A percentile compares a stretch with the other conserved stretches of the same genome.
Conservation (phyloP, 2,797 vertebrate species). For the Clamator glandarius region DNA sequence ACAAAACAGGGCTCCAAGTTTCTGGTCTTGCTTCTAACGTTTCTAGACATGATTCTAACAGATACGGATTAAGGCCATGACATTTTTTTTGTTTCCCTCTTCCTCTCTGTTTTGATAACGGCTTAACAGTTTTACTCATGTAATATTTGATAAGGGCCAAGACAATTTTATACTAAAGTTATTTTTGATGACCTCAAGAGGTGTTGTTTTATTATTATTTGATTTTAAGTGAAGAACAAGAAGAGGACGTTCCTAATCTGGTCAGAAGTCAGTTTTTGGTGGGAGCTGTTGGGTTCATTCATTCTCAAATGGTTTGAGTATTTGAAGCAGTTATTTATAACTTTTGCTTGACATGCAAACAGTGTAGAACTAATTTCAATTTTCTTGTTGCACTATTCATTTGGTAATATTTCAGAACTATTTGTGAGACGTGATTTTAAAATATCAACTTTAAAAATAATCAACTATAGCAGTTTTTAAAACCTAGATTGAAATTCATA, state of each 20-base stretch:
- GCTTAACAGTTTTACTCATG: slow-evolving; percentile 77
- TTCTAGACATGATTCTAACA: slow-evolving; percentile 69
- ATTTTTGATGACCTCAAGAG: slow-evolving; percentile 83
- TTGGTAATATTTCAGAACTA: slow-evolving; percentile 68
- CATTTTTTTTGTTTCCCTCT: slow-evolving; percentile 50
- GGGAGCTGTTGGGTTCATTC: slow-evolving; percentile 68
- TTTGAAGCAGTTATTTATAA: slow-evolving; percentile 63
- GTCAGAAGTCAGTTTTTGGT: slow-evolving; percentile 55
- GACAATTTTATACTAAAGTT: slow-evolving; percentile 83
- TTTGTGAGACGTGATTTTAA: slow-evolving; percentile 65
- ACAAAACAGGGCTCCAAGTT: slow-evolving; percentile 70
- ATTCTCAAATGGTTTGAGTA: slow-evolving; percentile 59
- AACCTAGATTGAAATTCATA: slow-evolving; percentile 75
- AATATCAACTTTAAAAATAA: slow-evolving; percentile 70
- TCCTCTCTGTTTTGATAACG: slow-evolving; percentile 73
- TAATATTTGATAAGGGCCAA: slow-evolving; percentile 80
- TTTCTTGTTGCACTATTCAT: slow-evolving; percentile 73
- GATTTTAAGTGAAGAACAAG: slow-evolving; percentile 68
- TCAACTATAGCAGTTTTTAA: slow-evolving; percentile 70
- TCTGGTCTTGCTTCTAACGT: slow-evolving; percentile 68
- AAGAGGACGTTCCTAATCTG: slow-evolving; percentile 44
- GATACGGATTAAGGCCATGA: slow-evolving; percentile 70
- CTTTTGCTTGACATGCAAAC: slow-evolving; percentile 71
- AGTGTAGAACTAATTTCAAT: slow-evolving; percentile 66
- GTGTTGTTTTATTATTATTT: slow-evolving; percentile 74